phyloP scores from a whole-genome alignment of 2,888 invertebrate species.

The Drosophila limbata region DNA sequence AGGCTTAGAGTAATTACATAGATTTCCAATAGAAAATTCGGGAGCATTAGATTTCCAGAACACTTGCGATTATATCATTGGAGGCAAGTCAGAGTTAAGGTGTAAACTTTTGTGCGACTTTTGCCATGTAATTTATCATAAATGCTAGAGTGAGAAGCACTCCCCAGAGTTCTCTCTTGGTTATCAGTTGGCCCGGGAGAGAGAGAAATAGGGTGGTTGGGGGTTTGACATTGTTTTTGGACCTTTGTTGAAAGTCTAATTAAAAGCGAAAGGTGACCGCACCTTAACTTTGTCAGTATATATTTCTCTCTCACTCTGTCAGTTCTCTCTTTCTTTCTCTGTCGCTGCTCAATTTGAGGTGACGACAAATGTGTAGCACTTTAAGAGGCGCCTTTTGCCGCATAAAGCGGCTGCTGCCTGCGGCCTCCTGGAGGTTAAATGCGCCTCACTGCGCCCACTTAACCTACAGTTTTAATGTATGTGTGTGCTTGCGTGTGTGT shows the following conservation, averaged over 20 bases:
- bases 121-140: slow-evolving; percentile 53
- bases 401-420: slow-evolving; percentile 36
- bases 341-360: slow-evolving; percentile 45
- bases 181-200: slow-evolving; percentile 3
- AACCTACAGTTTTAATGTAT: slow-evolving; percentile 53
- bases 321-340: background rate
- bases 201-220: background rate
- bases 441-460: slow-evolving; percentile 68
- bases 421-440: slow-evolving; percentile 60
- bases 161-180: slow-evolving; percentile 31
- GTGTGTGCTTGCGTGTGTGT: slow-evolving; percentile 25
- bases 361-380: slow-evolving; percentile 68
- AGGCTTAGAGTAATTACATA: background rate
- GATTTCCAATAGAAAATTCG: background rate
- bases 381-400: slow-evolving; percentile 47
- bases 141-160: slow-evolving; percentile 38
- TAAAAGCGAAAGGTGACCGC: slow-evolving; percentile 67
- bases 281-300: slow-evolving; percentile 39
- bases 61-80: slow-evolving; percentile 48
- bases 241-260: slow-evolving; percentile 61
- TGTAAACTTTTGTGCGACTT: slow-evolving; percentile 10
- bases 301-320: background rate
- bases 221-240: slow-evolving; percentile 22
- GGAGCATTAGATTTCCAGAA: slow-evolving; percentile 22
- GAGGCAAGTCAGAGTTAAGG: slow-evolving; percentile 7